Evolutionary conservation across 2,888 invertebrate genomes (phyloP), one percentile per base, ranked within the genome.

Genomic region (Philaethria dido): DNA sequence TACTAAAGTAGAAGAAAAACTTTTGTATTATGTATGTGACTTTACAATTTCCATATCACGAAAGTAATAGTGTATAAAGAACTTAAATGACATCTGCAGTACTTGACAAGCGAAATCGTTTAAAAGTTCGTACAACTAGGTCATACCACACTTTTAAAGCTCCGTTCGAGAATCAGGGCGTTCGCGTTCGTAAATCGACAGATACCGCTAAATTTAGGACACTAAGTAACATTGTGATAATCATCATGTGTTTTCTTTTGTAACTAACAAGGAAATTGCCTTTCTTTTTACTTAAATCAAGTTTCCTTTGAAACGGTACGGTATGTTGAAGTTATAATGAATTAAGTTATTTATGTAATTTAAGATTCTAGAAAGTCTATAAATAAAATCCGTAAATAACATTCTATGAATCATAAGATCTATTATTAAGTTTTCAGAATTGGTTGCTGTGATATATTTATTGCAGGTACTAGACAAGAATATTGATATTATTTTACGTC

Each of bases 61-160:
- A 45, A 18, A 29, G 29, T 60, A 60, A 47, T 60, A 60, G 45
- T 60, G 60, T 60, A 45, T 29, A 33, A 60, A 45, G 60, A 60
- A 60, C 60, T 47, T 47, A 60, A 60, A 47, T 60, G 60, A 60
- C 60, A 60, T 47, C 45, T 45, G 60, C 60, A 60, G 60, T 47
- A 60, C 60, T 60, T 33, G 60, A 60, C 60, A 47, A 60, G 60
- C 44, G 60, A 60, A 60, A 60, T 60, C 60, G 60, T 60, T 60
- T 60, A 60, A 60, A 60, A 60, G 45, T 60, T 60, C 60, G 44
- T 20, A 18, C 18, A 60, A 47, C 45, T 60, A 60, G 60, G 60
- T 60, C 60, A 60, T 45, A 60, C 45, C 60, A 45, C 60, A 60
- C 45, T 60, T 60, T 47, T 47, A 60, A 60, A 47, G 20, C 45